These are phyloP conservation scores for Psococerastis gibbosa DNA, from an alignment of 2,888 invertebrate species.

Conservation along the genomic window DNA sequence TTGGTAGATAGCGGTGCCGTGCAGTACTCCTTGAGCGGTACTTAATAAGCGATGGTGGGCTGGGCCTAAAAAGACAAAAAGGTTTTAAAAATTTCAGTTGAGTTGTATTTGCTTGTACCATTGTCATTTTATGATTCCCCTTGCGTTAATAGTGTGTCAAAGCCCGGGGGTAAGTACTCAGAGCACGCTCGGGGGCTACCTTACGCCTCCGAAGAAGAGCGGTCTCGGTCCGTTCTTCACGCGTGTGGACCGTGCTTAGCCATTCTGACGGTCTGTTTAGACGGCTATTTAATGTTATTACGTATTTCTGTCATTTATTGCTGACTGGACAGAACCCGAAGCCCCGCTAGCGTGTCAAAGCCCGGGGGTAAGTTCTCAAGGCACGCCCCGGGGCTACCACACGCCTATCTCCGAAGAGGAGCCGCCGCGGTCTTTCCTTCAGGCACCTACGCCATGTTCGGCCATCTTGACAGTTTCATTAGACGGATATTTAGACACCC, in stretches of 20 bases:
- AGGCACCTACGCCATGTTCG: conserved; percentile 63
- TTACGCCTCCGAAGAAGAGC: conserved; percentile 53
- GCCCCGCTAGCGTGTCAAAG: conserved; percentile 30
- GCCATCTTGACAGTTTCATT: conserved; percentile 68
- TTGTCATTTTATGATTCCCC: too few relatives aligned
- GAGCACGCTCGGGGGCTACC: conserved; percentile 49
- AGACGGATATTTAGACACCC: conserved; percentile 70
- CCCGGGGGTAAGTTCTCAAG: conserved; percentile 37
- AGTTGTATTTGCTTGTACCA: too few relatives aligned
- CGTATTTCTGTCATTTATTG: too few relatives aligned
- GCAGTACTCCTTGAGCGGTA: too few relatives aligned
- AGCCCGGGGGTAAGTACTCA: conserved; percentile 37
- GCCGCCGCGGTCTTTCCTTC: conserved; percentile 30
- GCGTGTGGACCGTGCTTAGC: conserved; percentile 71
- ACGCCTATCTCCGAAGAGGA: conserved; percentile 54
- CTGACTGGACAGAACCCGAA: conserved; percentile 7
- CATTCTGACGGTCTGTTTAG: conserved; percentile 63
- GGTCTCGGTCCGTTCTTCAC: conserved; percentile 32
- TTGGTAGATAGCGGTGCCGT: too few relatives aligned
- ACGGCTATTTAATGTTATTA: conserved; percentile 68
- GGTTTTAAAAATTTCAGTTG: too few relatives aligned
- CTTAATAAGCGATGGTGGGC: too few relatives aligned
- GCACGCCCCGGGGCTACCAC: conserved; percentile 52
- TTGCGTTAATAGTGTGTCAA: conserved; percentile 28
- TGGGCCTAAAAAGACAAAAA: too few relatives aligned